Evolutionary conservation across 2,113 vertebrate genomes (phyloP).

Genomic region (Typhlomys cinereus): DNA sequence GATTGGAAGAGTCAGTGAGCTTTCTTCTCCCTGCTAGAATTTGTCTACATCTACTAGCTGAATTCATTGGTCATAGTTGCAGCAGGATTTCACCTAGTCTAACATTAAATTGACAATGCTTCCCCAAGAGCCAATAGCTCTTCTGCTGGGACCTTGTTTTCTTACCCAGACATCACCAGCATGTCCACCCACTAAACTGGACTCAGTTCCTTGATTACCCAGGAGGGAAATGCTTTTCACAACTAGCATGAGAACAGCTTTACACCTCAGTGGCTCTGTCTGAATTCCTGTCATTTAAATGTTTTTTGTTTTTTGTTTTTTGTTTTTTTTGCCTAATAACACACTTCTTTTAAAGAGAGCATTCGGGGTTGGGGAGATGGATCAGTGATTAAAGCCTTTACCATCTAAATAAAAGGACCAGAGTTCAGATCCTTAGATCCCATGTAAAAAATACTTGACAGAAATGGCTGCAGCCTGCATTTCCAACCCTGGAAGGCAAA

Average conservation of each 20-base stretch:
- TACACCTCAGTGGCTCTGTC: not conserved
- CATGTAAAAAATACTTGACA: too few species aligned
- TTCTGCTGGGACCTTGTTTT: not conserved
- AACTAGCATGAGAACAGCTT: not conserved
- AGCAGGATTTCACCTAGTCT: not conserved
- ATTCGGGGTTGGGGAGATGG: too few species aligned
- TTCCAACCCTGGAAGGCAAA: too few species aligned
- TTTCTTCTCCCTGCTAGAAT: not conserved
- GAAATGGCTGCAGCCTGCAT: too few species aligned
- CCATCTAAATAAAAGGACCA: too few species aligned
- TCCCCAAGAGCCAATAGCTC: not conserved
- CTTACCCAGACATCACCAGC: not conserved
- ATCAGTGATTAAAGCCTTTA: too few species aligned
- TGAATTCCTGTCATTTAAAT: slow-evolving; percentile 10
- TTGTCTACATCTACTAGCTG: not conserved
- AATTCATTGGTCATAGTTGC: not conserved
- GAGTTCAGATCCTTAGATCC: too few species aligned
- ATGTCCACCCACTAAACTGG: not conserved
- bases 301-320: not conserved
- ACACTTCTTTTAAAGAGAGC: not conserved
- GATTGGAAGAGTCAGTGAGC: not conserved
- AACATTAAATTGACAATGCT: not conserved
- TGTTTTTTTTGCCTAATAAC: not conserved
- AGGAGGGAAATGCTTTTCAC: not conserved
- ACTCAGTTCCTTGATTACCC: not conserved